A percentile compares a stretch with the other conserved stretches of the same genome.
Conservation (phyloP, 1,140 invertebrate genomes). For the Sipha flava region DNA sequence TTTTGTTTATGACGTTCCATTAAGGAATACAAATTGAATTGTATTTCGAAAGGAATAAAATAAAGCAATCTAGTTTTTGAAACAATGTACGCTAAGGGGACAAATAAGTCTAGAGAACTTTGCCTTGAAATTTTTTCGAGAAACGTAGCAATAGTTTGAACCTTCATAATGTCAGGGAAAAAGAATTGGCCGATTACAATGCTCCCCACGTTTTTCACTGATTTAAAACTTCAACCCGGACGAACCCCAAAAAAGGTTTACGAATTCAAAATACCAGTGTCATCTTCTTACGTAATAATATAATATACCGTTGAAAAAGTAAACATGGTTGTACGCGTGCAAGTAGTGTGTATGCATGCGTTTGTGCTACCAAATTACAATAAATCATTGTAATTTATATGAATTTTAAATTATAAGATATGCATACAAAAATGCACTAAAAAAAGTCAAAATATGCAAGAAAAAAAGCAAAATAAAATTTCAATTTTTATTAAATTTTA, state of each 20-base stretch:
- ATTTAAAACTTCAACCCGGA: constrained; percentile 20
- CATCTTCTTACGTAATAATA: not conserved
- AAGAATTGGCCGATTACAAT: constrained; percentile 14
- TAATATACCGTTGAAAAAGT: not conserved
- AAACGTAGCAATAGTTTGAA: not conserved
- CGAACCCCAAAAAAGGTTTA: not conserved
- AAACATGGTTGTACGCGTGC: too few relatives aligned
- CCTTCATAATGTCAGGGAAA: not conserved
- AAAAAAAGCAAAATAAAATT: too few relatives aligned
- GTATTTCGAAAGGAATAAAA: not conserved
- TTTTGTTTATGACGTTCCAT: not conserved
- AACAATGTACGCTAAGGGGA: not conserved
- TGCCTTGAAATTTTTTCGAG: not conserved
- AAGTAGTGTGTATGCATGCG: too few relatives aligned
- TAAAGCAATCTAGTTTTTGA: constrained; percentile 1
- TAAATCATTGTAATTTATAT: too few relatives aligned
- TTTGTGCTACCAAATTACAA: too few relatives aligned
- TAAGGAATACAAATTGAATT: not conserved
- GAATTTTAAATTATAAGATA: too few relatives aligned
- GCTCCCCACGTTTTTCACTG: not conserved
- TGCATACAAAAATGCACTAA: too few relatives aligned
- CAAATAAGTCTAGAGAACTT: constrained; percentile 1
- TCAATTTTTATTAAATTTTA: too few relatives aligned
- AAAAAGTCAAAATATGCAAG: too few relatives aligned
- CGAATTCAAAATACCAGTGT: not conserved